phyloP scores from a whole-genome alignment of 2,888 invertebrate species.

The Drosophila tripunctata region DNA sequence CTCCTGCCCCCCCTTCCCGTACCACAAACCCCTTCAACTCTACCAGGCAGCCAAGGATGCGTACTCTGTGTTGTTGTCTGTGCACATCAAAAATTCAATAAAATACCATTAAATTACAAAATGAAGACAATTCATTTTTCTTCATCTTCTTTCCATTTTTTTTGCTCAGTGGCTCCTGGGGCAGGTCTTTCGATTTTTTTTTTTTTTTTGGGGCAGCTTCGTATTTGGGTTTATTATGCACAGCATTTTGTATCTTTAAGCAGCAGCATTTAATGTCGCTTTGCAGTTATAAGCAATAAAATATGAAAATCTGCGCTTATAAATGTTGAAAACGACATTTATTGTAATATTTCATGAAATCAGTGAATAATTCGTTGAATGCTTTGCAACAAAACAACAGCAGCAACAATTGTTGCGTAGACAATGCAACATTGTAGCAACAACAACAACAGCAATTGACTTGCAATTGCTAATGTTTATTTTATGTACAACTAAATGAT shows the following conservation, averaged over 20 bases:
- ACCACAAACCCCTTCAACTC: not conserved
- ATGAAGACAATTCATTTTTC: slow-evolving; percentile 78
- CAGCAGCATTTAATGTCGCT: slow-evolving; percentile 81
- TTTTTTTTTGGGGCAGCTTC: slow-evolving; percentile 28
- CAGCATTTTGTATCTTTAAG: slow-evolving; percentile 68
- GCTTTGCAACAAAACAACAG: slow-evolving; percentile 26
- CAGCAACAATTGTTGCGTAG: slow-evolving; percentile 32
- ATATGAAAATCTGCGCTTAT: slow-evolving; percentile 71
- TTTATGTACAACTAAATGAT: slow-evolving; percentile 35
- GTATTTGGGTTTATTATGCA: slow-evolving; percentile 40
- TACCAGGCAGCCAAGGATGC: slow-evolving; percentile 44
- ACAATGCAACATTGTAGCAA: slow-evolving; percentile 51
- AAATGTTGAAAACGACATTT: slow-evolving; percentile 72
- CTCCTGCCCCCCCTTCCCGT: not conserved
- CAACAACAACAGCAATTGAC: slow-evolving; percentile 49
- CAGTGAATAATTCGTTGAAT: slow-evolving; percentile 67
- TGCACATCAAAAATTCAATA: slow-evolving; percentile 77
- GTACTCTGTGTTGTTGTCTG: slow-evolving; percentile 59
- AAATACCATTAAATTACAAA: slow-evolving; percentile 82
- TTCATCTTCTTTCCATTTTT: slow-evolving; percentile 14
- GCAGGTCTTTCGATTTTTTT: slow-evolving; percentile 33
- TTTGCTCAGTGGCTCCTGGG: slow-evolving; percentile 20
- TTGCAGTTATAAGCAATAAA: slow-evolving; percentile 79
- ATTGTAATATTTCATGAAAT: slow-evolving; percentile 78
- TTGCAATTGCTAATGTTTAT: slow-evolving; percentile 47